These are phyloP conservation scores for Xenopus laevis DNA, from an alignment of 2,113 vertebrate species.

Conservation along the genomic window DNA sequence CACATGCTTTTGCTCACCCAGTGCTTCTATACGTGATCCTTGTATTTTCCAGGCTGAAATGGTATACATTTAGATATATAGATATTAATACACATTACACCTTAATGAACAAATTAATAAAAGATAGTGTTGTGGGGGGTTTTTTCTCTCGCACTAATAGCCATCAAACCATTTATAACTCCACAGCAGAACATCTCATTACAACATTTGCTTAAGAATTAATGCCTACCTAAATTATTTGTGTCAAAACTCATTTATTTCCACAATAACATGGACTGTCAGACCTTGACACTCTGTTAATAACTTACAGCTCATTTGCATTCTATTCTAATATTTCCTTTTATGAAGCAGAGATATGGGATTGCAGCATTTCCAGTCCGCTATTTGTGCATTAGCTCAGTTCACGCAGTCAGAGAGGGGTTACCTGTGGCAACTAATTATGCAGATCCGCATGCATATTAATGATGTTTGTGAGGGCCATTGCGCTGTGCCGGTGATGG, in stretches of 20 bases:
- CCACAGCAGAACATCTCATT: conserved; percentile 69
- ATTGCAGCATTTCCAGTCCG: conserved; percentile 54
- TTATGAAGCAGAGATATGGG: conserved; percentile 62
- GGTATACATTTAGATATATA: conserved; percentile 43
- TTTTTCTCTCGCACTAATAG: conserved; percentile 60
- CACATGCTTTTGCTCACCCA: too few species aligned
- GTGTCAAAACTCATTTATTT: conserved; percentile 86
- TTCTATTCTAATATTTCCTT: conserved; percentile 79
- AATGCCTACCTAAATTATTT: conserved; percentile 81
- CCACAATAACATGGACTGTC: conserved; percentile 77
- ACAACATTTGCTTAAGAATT: conserved; percentile 73
- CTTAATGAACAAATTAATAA: conserved; percentile 76
- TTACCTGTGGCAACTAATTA: conserved; percentile 80
- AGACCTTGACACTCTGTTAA: conserved; percentile 78
- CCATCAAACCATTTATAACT: conserved; percentile 70
- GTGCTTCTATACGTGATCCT: not conserved
- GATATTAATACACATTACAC: conserved; percentile 67
- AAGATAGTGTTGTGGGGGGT: conserved; percentile 59
- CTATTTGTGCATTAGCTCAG: conserved; percentile 66
- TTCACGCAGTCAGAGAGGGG: conserved; percentile 68
- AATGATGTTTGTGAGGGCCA: conserved; percentile 61
- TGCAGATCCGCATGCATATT: conserved; percentile 70
- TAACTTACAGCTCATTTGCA: conserved; percentile 76
- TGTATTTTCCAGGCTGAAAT: too few species aligned
- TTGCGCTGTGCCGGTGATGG: conserved; percentile 52